Percentiles rank a stretch among this genome's conserved stretches.
Evolutionary conservation across 2,888 invertebrate species (phyloP).

Genomic region (Patella depressa): DNA sequence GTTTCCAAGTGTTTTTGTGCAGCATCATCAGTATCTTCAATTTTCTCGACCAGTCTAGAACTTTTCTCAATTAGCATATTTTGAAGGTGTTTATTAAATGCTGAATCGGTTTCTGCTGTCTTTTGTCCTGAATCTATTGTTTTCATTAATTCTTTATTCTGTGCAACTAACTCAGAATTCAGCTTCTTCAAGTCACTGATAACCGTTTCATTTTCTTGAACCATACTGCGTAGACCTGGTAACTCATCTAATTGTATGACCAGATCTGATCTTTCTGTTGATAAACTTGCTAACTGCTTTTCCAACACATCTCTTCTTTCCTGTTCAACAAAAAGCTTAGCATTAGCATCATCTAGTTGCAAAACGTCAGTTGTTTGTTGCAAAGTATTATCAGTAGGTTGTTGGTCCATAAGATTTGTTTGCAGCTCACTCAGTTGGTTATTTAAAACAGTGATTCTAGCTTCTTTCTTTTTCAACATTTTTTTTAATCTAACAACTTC

Average conservation of each 20-base stretch:
- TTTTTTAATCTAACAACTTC: conserved; percentile 40
- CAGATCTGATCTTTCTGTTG: conserved; percentile 5
- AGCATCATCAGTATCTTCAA: neutral
- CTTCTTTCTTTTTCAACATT: conserved; percentile 47
- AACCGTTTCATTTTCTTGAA: neutral
- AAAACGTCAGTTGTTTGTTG: neutral
- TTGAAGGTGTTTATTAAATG: neutral
- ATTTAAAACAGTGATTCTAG: conserved; percentile 41
- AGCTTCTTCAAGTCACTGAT: neutral
- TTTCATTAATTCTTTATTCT: neutral
- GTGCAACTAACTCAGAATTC: neutral
- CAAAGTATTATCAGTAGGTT: neutral
- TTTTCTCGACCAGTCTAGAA: neutral
- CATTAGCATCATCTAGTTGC: conserved; percentile 2
- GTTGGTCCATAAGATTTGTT: conserved; percentile 13
- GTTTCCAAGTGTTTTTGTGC: conserved; percentile 32
- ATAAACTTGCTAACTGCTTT: neutral
- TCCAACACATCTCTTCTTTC: neutral
- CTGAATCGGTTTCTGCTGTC: neutral
- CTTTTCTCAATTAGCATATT: neutral
- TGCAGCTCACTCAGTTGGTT: conserved; percentile 31
- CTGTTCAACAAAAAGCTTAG: neutral
- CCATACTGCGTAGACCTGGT: neutral
- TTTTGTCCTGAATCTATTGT: neutral
- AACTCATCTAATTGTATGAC: neutral